Evolutionary conservation across 2,888 invertebrate species (phyloP).

Genomic region (Catonia carolina): DNA sequence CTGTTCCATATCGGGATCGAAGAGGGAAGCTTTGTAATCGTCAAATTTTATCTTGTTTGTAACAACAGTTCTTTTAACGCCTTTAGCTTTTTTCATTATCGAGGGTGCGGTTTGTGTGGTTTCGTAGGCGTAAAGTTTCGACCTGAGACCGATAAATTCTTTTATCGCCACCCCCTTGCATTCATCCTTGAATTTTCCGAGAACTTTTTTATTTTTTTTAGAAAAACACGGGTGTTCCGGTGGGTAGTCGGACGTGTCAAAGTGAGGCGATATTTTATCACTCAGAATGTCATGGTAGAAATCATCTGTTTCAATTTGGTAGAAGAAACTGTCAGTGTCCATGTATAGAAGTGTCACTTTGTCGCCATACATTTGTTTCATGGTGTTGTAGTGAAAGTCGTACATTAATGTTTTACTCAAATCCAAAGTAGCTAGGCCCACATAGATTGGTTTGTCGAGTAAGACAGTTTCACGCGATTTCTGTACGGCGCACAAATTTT

Average conservation of each 20-base stretch:
- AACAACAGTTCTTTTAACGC: conserved; percentile 12
- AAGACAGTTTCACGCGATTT: conserved; percentile 25
- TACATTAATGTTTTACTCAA: conserved; percentile 33
- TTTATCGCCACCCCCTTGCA: conserved; percentile 32
- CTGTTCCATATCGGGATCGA: background rate
- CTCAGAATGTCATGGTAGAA: conserved; percentile 38
- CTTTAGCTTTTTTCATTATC: conserved; percentile 18
- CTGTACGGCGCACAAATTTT: conserved; percentile 18
- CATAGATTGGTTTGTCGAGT: conserved; percentile 37
- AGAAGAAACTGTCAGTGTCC: conserved; percentile 37
- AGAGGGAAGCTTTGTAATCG: background rate
- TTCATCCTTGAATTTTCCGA: conserved; percentile 40
- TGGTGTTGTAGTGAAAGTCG: conserved; percentile 33
- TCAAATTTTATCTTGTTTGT: conserved; percentile 2
- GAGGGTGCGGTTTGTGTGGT: background rate
- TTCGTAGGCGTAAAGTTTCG: conserved; percentile 24
- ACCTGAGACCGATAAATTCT: conserved; percentile 34
- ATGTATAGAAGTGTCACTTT: conserved; percentile 35
- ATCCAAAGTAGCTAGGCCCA: conserved; percentile 37
- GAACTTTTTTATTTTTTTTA: conserved; percentile 33
- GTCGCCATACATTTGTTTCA: conserved; percentile 26
- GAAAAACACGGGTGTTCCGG: conserved; percentile 14
- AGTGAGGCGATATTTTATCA: conserved; percentile 20
- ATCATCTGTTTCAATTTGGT: conserved; percentile 38
- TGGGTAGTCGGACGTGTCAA: conserved; percentile 35